Evolutionary conservation across 1,140 invertebrate genomes (phyloP), one percentile per base, ranked within the genome.

Genomic region (Mya arenaria): DNA sequence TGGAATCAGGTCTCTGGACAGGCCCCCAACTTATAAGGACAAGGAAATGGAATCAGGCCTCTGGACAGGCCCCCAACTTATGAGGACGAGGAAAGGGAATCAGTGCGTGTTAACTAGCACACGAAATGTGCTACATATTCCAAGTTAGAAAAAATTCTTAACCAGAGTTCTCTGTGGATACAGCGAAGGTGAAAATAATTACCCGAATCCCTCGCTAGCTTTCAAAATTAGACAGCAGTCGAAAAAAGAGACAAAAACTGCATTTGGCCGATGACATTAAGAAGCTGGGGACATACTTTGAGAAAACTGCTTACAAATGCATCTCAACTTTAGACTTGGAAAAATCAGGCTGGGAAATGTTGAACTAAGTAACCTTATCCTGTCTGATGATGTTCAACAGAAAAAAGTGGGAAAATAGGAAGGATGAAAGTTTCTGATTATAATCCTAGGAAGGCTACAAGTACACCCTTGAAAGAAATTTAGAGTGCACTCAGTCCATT

Each of bases 361-460:
- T 77, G 34, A 78, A 75, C 55, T 25, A 86, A 39, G 58, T 79
- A 1, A 79, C 78, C 34, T 48, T 85, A 41, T 66, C 74, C 55
- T 36, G 58, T 17, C 41, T 85, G 8, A 81, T 87, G n/a, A 25
- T 87, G 28, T 87, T 87, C 65, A 85, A 87, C 34, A 81, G 82
- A 74, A 80, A 78, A 32, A 75, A 62, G 82, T 44, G 85, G 81
- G 13, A 81, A 87, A 72, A 71, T 80, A 28, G 62, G 77, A 75
- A 75, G 78, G 44, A 48, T 84, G 39, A 83, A 78, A 15, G n/a
- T 84, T 32, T 30, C 84, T 41, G 55, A 52, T 28, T 84, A 80
- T 39, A 23, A 36, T 25, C 32, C 39, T 23, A 82, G 72, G 39
- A 17, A 28, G 13, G 62, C n/a, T 8, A 81, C 79, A 23, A 48